Evolutionary conservation across 2,888 invertebrate genomes (phyloP).

Genomic region (Amphiduros pacificus): DNA sequence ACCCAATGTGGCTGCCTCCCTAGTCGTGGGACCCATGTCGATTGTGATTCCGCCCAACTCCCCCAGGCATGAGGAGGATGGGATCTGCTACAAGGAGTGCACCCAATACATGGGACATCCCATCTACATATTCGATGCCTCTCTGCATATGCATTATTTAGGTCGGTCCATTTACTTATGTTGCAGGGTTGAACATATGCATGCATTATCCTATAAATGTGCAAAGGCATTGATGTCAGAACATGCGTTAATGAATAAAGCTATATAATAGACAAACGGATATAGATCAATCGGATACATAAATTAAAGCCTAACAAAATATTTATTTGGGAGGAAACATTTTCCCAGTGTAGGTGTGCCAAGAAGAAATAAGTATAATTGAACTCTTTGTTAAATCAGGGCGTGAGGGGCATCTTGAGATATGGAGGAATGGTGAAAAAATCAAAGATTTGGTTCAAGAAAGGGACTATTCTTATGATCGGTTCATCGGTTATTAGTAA

Average conservation of each 20-base stretch:
- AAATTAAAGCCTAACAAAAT: no score
- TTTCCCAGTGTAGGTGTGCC: no score
- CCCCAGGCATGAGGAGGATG: background rate
- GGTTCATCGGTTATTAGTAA: background rate
- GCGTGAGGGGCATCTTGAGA: background rate
- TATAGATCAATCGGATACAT: no score
- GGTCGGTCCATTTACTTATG: background rate
- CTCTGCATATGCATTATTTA: conserved; percentile 4
- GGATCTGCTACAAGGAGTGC: background rate
- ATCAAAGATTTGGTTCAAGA: background rate
- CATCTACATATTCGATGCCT: background rate
- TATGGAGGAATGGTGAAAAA: background rate
- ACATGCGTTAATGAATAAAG: no score
- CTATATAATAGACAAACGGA: no score
- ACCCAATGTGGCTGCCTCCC: background rate
- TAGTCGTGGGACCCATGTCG: background rate
- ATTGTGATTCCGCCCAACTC: background rate
- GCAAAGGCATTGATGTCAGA: no score
- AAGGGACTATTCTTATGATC: background rate
- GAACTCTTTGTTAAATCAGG: background rate
- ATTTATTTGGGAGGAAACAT: no score
- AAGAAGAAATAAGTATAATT: background rate
- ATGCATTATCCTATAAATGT: no score
- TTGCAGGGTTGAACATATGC: no score
- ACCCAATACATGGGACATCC: background rate